A percentile compares a stretch with the other conserved stretches of the same genome.
Evolutionary conservation across 2,797 vertebrate species (phyloP).

Genomic region (Enteromius paludinosus): DNA sequence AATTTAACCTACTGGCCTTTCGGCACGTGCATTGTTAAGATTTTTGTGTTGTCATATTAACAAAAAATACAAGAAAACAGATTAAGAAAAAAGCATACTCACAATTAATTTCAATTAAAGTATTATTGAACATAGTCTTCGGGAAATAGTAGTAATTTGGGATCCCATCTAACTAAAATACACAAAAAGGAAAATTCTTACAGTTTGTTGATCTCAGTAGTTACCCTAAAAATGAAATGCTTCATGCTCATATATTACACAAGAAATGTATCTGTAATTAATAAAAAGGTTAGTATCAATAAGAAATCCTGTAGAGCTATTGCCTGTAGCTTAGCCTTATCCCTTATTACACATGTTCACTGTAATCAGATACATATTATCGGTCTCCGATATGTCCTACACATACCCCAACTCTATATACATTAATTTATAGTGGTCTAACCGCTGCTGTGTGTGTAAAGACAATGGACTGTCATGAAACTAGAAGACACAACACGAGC

Average conservation of each 20-base stretch:
- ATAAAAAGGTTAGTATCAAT: neutral
- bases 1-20: neutral
- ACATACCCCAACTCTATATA: neutral
- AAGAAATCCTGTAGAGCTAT: neutral
- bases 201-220: neutral
- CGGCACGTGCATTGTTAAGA: neutral
- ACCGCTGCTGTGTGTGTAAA: neutral
- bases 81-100: conserved; percentile 36
- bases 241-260: neutral
- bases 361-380: neutral
- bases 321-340: neutral
- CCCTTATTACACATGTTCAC: neutral
- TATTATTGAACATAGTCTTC: conserved; percentile 76
- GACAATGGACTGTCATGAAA: neutral
- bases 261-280: neutral
- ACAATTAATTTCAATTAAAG: conserved; percentile 67
- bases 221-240: neutral
- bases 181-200: conserved; percentile 17
- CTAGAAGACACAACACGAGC: neutral
- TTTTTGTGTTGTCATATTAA: neutral
- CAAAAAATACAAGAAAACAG: neutral
- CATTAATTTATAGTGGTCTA: neutral
- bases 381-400: neutral
- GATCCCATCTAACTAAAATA: conserved; percentile 61
- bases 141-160: conserved; percentile 59